Percentiles rank a stretch among this genome's conserved stretches.
Evolutionary conservation across 2,888 invertebrate genomes (phyloP).

Genomic region (Liopterus haemorrhoidalis): DNA sequence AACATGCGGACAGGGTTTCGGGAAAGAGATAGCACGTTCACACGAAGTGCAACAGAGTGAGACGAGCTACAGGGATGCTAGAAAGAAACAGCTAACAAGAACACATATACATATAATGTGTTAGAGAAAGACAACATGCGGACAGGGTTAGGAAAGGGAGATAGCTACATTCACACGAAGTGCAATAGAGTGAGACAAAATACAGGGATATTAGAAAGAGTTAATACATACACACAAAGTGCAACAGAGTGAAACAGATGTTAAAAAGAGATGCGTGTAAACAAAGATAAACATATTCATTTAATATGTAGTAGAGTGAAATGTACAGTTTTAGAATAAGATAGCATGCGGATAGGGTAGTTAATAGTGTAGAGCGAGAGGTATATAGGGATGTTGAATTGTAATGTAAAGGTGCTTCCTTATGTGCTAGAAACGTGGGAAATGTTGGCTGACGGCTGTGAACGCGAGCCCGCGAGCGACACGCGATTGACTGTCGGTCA

Average conservation of each 20-base stretch:
- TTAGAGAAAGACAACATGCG: too few species aligned
- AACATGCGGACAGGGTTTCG: not conserved
- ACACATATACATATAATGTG: too few species aligned
- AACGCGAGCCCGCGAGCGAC: constrained; percentile 9
- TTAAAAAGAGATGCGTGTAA: too few species aligned
- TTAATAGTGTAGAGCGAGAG: too few species aligned
- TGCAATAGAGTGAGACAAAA: not conserved
- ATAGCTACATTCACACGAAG: not conserved
- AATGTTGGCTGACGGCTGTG: constrained; percentile 2
- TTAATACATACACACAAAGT: constrained; percentile 9
- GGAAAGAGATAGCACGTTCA: constrained; percentile 4
- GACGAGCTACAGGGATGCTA: constrained; percentile 1
- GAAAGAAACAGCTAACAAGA: too few species aligned
- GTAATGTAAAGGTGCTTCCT: constrained; percentile 23
- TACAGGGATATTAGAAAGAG: not conserved
- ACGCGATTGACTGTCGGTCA: constrained; percentile 13
- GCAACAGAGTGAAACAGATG: constrained; percentile 6
- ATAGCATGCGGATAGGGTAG: too few species aligned
- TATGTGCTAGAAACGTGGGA: constrained; percentile 10
- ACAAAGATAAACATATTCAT: too few species aligned
- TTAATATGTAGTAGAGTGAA: too few species aligned
- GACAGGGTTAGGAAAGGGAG: constrained; percentile 15
- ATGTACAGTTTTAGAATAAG: too few species aligned
- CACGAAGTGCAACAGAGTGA: constrained; percentile 10
- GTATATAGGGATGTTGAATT: too few species aligned